phyloP scores from a whole-genome alignment of 2,797 vertebrate species.

The Euthynnus affinis region DNA sequence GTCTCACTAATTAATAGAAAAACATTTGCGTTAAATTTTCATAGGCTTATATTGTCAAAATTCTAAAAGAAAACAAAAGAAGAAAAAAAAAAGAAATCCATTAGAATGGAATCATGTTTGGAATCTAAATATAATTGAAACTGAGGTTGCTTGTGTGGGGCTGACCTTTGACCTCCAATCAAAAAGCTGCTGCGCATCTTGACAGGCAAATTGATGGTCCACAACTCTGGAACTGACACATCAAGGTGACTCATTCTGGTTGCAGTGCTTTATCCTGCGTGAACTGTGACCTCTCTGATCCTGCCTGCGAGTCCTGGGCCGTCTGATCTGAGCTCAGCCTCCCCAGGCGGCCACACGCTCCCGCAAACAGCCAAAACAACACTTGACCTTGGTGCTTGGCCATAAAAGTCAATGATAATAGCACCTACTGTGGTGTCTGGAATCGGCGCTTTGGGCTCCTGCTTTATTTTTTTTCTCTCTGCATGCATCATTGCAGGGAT shows the following conservation, averaged over 20 bases:
- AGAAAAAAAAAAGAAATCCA: too few species aligned
- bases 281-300: slow-evolving; percentile 60
- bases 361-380: slow-evolving; percentile 47
- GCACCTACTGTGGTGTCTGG: slow-evolving; percentile 36
- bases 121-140: slow-evolving; percentile 2
- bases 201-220: slow-evolving; percentile 34
- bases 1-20: too few species aligned
- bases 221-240: slow-evolving; percentile 40
- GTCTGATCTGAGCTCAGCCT: slow-evolving; percentile 47
- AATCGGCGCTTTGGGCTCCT: slow-evolving; percentile 23
- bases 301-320: slow-evolving; percentile 12
- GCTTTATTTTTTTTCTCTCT: slow-evolving; percentile 48
- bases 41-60: not conserved
- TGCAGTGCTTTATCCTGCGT: slow-evolving; percentile 17
- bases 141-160: not conserved
- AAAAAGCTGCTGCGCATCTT: not conserved
- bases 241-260: slow-evolving; percentile 70
- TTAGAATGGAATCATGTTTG: not conserved
- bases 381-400: slow-evolving; percentile 67
- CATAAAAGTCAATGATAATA: slow-evolving; percentile 62
- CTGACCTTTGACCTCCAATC: slow-evolving; percentile 30
- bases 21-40: not conserved
- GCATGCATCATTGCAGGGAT: slow-evolving; percentile 36
- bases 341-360: slow-evolving; percentile 16
- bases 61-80: not conserved